These are phyloP conservation scores for Gymnocephalus cernua DNA, from an alignment of 2,113 vertebrate species.

Conservation along the genomic window DNA sequence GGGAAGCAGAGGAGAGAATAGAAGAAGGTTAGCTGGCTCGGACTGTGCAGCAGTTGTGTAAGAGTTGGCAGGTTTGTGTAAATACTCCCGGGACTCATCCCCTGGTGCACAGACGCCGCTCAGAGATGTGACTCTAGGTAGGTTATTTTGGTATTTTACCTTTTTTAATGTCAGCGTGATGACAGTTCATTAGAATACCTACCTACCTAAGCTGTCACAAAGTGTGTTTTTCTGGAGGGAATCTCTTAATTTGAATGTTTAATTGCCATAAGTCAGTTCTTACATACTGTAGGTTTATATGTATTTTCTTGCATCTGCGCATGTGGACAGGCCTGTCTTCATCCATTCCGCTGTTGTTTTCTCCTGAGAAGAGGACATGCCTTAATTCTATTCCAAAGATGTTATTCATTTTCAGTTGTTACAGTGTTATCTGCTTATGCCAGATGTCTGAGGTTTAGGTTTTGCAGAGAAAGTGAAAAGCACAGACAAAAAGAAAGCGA, in stretches of 20 bases:
- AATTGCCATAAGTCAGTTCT: background rate
- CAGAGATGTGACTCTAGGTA: slow-evolving; percentile 68
- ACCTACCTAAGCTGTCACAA: background rate
- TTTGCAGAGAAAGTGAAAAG: background rate
- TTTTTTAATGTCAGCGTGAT: background rate
- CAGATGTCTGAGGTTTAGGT: slow-evolving; percentile 27
- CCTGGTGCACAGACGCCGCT: slow-evolving; percentile 58
- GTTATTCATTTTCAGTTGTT: slow-evolving; percentile 8
- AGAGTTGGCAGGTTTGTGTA: slow-evolving; percentile 73
- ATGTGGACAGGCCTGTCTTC: background rate
- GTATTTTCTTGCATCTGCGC: background rate
- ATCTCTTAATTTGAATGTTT: background rate
- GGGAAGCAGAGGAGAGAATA: slow-evolving; percentile 40
- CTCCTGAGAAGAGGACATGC: background rate
- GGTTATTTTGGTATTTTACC: slow-evolving; percentile 39
- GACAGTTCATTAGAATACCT: background rate
- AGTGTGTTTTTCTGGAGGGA: background rate
- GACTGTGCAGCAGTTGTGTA: slow-evolving; percentile 64
- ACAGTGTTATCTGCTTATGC: slow-evolving; percentile 21
- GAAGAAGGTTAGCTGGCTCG: slow-evolving; percentile 46
- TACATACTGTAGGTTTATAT: no score
- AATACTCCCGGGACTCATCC: slow-evolving; percentile 59
- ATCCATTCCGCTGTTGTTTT: background rate
- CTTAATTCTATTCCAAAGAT: slow-evolving; percentile 26
- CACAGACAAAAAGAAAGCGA: background rate